These are phyloP conservation scores for Agrenia bidenticulata DNA, from an alignment of 2,888 invertebrate genomes.

Conservation along the genomic window DNA sequence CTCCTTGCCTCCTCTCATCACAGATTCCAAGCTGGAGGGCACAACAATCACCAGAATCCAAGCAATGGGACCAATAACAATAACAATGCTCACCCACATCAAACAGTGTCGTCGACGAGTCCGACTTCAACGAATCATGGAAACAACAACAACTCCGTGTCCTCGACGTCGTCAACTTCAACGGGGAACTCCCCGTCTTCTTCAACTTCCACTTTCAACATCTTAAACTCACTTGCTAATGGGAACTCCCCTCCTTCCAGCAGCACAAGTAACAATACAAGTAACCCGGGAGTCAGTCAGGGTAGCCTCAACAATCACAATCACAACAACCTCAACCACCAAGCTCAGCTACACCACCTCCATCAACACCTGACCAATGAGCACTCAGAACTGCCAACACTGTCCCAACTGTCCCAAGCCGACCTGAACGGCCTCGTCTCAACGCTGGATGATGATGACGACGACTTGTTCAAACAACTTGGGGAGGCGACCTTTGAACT, in stretches of 20 bases:
- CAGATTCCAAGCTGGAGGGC: conserved; percentile 5
- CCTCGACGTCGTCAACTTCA: conserved; percentile 1
- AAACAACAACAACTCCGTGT: background rate
- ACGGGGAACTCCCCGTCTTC: background rate
- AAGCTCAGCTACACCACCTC: conserved; percentile 5
- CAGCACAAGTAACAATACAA: conserved; percentile 21
- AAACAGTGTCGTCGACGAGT: background rate
- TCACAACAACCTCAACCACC: conserved; percentile 35
- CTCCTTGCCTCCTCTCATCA: no score
- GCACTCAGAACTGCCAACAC: conserved; percentile 51
- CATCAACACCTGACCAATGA: conserved; percentile 19
- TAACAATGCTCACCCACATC: conserved; percentile 11
- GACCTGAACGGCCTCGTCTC: conserved; percentile 70
- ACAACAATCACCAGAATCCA: conserved; percentile 7
- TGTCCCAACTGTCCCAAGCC: conserved; percentile 71
- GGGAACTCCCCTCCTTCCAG: conserved; percentile 29
- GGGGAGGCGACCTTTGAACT: conserved; percentile 84
- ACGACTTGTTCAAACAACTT: conserved; percentile 77
- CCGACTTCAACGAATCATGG: background rate
- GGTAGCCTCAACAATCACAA: conserved; percentile 24
- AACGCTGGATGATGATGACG: conserved; percentile 68
- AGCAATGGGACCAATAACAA: conserved; percentile 17
- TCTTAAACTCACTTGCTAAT: conserved; percentile 13
- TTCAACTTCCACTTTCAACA: conserved; percentile 1
- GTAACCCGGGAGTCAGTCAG: background rate